Base-by-base conservation (phyloP, 2,113 vertebrate genomes). In the Leiothrix lutea region DNA sequence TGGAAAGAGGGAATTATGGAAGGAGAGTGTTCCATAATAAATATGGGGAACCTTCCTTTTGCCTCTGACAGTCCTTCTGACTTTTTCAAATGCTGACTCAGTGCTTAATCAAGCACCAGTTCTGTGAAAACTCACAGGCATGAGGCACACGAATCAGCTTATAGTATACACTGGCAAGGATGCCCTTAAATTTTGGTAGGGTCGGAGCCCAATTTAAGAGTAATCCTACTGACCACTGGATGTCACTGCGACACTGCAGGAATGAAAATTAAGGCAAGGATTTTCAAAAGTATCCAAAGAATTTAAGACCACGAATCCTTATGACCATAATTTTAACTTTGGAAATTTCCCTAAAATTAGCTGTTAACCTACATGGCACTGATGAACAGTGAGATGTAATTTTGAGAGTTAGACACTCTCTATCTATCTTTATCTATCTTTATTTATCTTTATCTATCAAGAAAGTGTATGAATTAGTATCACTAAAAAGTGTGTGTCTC, bases 211-310 rank as follows among this genome's bases (percentile, higher is more conserved):
- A 95, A 75, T 94, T 97, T 18, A 95, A 93, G 97, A 97, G 94
- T 97, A 97, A 97, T 97, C 93, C 96, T 95, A 95, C 95, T 98
- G 98, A 97, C 98, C 98, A 98, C 98, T 98, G 98, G 98, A 98
- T 98, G 98, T 98, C 98, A 98, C 98, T 98, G 97, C 91, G 94
- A 95, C 90, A 95, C 93, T 95, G 75, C 85, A 88, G 93, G 94
- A 97, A 87, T 83, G 90, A 97, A 92, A 96, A 95, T 77, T 70
- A 73, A 93, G 83, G 38, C 19, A 35, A 72, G 38, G 54, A 38
- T 88, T 92, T 95, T 82, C 74, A 44, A 90, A 95, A 82, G 35
- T 58, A 42, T 70, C 50, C 57, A 26, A 80, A 91, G 35, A 38
- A 47, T 82, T 85, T 82, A 62, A 82, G 26, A 92, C 8, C 57